Conservation (phyloP, 1,140 invertebrate genomes). For the Tyrophagus putrescentiae region DNA sequence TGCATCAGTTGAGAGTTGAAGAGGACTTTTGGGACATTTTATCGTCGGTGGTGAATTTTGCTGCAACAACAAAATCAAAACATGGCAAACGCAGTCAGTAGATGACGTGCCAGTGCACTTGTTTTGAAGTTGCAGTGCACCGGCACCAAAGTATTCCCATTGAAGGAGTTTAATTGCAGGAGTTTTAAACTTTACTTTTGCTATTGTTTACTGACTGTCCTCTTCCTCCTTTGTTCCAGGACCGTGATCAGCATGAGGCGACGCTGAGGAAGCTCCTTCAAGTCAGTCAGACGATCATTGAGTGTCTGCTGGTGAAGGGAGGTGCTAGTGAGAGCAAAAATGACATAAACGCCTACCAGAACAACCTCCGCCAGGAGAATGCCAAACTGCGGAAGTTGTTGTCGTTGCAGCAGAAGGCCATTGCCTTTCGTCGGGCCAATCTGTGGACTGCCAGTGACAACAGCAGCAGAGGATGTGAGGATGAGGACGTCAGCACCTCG, state of each 20-base stretch:
- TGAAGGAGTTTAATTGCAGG: neutral
- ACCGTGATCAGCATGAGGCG: neutral
- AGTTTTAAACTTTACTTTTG: neutral
- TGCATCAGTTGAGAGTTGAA: neutral
- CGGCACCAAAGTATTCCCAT: neutral
- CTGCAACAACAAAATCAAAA: neutral
- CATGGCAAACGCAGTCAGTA: too few relatives aligned
- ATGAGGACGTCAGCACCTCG: neutral
- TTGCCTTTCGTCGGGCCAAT: neutral
- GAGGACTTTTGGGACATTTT: too few relatives aligned
- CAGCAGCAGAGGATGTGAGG: neutral
- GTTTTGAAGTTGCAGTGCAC: too few relatives aligned
- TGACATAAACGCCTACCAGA: neutral
- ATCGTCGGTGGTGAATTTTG: neutral
- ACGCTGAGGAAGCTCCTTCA: slow-evolving; percentile 3
- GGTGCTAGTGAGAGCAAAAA: neutral
- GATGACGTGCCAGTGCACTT: too few relatives aligned
- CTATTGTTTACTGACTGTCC: neutral
- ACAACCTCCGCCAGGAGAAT: slow-evolving; percentile 17
- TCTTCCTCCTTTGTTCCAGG: neutral
- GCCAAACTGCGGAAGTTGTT: slow-evolving; percentile 13
- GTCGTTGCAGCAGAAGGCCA: slow-evolving; percentile 13
- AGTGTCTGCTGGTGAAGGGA: neutral
- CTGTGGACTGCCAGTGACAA: neutral
- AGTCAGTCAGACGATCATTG: slow-evolving; percentile 16